Base-by-base conservation (phyloP, 2,113 vertebrate genomes). In the Terrapene triunguis region DNA sequence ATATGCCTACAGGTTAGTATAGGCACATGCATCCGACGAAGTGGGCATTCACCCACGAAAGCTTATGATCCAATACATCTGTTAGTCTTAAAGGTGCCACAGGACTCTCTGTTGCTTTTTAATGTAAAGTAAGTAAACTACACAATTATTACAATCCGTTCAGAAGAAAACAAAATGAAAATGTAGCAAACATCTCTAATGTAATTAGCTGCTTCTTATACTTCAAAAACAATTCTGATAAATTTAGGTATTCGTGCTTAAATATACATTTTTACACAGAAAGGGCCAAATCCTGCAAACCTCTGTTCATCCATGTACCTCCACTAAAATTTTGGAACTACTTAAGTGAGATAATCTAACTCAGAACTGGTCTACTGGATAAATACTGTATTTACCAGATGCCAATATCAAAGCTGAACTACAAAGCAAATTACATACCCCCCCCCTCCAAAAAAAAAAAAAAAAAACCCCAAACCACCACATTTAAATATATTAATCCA, bases 111-210 rank as follows among this genome's bases (percentile, higher is more conserved):
- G 44, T 44, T 44, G 44, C 48, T 48, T 48, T 48, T 48, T 44
- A 50, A 50, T 50, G 50, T 50, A 50, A 54, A 54, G 22, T 54
- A 54, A 22, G 53, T 54, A 54, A 54, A 54, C 21, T 54, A 22
- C 1, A 22, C 12, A 62, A 62, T 57, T 27, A 57, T 57, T 57
- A 57, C 55, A 62, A 74, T 81, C 81, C 2, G 89, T 84, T 87
- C 65, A 83, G 8, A 85, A 5, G 51, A 59, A 2, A 87, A 50
- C 55, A 35, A n/a, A 7, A 10, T 3, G 35, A 85, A 94, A 94
- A 85, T 25, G 86, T 10, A 93, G 94, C 88, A 87, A 89, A 89
- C 21, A 29, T 94, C 48, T 91, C 74, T 90, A 21, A 93, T 88
- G 38, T 86, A 86, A 92, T 82, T 76, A 72, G 86, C 9, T 90